Conservation (phyloP, 2,888 invertebrate genomes). For the Lasioglossum malachurum region DNA sequence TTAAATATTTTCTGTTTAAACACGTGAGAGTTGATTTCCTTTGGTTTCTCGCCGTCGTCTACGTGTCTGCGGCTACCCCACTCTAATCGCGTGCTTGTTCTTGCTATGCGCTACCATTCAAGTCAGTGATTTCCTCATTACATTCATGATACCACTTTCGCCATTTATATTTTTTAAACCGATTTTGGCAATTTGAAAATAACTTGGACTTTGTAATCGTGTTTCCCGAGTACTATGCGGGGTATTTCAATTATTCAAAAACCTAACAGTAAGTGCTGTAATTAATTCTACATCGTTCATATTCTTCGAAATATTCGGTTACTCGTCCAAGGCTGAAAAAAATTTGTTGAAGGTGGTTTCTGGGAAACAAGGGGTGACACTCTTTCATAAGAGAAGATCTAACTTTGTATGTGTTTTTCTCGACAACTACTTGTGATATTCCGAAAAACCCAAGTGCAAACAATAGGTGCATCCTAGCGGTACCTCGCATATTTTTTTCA, state of each 20-base stretch:
- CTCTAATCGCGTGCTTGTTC: background rate
- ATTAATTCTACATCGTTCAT: no score
- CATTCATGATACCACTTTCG: background rate
- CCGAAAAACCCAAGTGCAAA: background rate
- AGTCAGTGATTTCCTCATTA: background rate
- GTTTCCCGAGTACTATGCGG: background rate
- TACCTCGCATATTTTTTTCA: background rate
- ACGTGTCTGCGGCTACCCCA: background rate
- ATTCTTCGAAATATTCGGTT: no score
- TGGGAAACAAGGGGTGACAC: no score
- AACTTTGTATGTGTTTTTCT: background rate
- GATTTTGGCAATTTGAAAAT: background rate
- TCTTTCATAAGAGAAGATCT: no score
- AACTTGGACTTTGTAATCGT: background rate
- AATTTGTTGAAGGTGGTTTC: no score
- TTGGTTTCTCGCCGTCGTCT: background rate
- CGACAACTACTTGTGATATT: background rate
- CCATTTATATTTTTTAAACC: background rate
- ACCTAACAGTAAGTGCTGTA: no score
- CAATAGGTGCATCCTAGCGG: no score
- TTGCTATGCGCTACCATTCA: background rate
- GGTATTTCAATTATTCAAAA: no score
- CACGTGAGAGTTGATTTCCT: conserved; percentile 15
- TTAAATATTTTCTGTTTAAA: conserved; percentile 49
- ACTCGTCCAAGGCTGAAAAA: no score